A percentile compares a stretch with the other conserved stretches of the same genome.
Conservation (phyloP, 1,140 invertebrate species). For the Papilio machaon region DNA sequence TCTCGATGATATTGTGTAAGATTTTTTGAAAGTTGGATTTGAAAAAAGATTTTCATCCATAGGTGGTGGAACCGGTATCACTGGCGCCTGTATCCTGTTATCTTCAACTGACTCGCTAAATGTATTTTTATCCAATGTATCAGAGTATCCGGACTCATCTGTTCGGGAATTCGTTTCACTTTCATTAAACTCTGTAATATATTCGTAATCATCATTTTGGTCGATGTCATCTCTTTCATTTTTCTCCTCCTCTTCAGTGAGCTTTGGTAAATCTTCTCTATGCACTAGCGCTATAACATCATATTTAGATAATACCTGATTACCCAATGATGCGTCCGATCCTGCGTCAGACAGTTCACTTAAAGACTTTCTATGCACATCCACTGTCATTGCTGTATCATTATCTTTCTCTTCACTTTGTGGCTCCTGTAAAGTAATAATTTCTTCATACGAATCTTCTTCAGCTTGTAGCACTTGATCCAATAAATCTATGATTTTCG, state of each 20-base stretch:
- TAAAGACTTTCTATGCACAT: conserved; percentile 67
- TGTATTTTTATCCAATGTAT: conserved; percentile 68
- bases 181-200: conserved; percentile 66
- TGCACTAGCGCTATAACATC: conserved; percentile 78
- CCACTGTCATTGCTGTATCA: conserved; percentile 43
- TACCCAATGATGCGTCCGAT: conserved; percentile 75
- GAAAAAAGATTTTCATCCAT: conserved; percentile 70
- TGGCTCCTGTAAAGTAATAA: conserved; percentile 62
- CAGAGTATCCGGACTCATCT: conserved; percentile 76
- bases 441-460: conserved; percentile 72
- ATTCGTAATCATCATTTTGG: conserved; percentile 55
- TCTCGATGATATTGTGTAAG: conserved; percentile 61
- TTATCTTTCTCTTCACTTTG: conserved; percentile 54
- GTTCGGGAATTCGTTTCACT: conserved; percentile 73
- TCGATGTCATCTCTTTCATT: conserved; percentile 49
- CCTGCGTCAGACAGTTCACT: conserved; percentile 74
- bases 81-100: conserved; percentile 52
- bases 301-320: conserved; percentile 77
- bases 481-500: conserved; percentile 75
- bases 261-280: conserved; percentile 73
- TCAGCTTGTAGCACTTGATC: conserved; percentile 77
- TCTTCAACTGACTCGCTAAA: conserved; percentile 65
- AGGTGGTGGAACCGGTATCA: conserved; percentile 71
- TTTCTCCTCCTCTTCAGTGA: conserved; percentile 68
- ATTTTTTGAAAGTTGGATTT: conserved; percentile 66